Conservation (phyloP, 2,113 vertebrate species). For the Phylloscopus trochilus region DNA sequence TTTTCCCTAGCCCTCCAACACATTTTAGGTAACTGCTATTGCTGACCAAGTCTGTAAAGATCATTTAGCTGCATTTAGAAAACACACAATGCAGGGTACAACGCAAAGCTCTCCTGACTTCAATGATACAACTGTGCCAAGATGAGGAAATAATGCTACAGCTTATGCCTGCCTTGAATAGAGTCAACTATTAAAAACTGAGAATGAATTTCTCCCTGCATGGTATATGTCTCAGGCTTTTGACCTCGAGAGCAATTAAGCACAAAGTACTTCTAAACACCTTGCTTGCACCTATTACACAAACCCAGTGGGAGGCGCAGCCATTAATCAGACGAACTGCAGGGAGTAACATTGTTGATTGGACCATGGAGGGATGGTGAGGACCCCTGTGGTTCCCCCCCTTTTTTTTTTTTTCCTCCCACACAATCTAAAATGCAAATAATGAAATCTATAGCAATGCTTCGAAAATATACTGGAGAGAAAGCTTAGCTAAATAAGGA, state of each 20-base stretch:
- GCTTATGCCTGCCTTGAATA: not conserved
- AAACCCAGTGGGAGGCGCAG: slow-evolving; percentile 56
- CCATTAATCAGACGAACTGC: slow-evolving; percentile 68
- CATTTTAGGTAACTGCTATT: not conserved
- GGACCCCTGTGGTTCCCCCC: not conserved
- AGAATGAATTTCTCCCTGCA: slow-evolving; percentile 36
- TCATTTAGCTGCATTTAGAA: not conserved
- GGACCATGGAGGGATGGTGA: slow-evolving; percentile 55
- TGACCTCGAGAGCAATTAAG: slow-evolving; percentile 59
- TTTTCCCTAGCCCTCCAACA: not conserved
- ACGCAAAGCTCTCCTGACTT: not conserved
- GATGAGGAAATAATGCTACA: slow-evolving; percentile 1
- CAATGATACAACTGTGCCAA: not conserved
- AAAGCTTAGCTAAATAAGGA: not conserved
- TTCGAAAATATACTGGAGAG: not conserved
- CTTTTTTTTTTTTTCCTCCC: slow-evolving; percentile 24
- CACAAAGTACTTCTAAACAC: slow-evolving; percentile 62
- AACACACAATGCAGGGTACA: not conserved
- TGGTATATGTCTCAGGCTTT: slow-evolving; percentile 27
- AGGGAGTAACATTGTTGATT: slow-evolving; percentile 68
- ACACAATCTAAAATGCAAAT: slow-evolving; percentile 64
- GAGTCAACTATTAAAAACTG: slow-evolving; percentile 40
- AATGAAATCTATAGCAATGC: slow-evolving; percentile 36
- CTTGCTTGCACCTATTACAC: slow-evolving; percentile 66
- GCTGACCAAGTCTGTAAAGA: not conserved